Evolutionary conservation across 1,140 invertebrate species (phyloP).

Genomic region (Trachelipus rathkii): DNA sequence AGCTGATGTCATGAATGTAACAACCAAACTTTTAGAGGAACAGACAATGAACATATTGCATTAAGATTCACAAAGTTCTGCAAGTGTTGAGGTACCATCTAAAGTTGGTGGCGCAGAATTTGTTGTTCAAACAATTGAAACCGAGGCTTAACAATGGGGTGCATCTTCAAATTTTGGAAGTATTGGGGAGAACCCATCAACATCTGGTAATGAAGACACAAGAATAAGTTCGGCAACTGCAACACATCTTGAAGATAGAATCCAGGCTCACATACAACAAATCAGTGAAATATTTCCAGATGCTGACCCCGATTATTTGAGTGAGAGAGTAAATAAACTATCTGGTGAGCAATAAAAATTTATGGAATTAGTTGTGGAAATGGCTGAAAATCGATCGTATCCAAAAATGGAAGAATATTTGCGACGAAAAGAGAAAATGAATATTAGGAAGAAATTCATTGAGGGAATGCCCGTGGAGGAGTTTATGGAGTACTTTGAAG

Average conservation of each 20-base stretch:
- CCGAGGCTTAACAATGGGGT: neutral
- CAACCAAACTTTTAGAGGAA: neutral
- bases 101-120: neutral
- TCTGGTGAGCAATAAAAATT: slow-evolving; percentile 29
- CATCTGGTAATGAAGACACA: slow-evolving; percentile 18
- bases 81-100: neutral
- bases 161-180: neutral
- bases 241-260: slow-evolving; percentile 16
- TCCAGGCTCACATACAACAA: slow-evolving; percentile 49
- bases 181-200: slow-evolving; percentile 4
- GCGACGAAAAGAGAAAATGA: slow-evolving; percentile 41
- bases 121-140: slow-evolving; percentile 6
- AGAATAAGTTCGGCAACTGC: too few relatives aligned
- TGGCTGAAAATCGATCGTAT: slow-evolving; percentile 53
- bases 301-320: slow-evolving; percentile 57
- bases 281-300: slow-evolving; percentile 50
- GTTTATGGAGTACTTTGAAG: slow-evolving; percentile 58
- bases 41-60: neutral
- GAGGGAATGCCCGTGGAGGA: slow-evolving; percentile 50
- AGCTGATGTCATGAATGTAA: neutral
- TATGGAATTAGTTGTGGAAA: slow-evolving; percentile 26
- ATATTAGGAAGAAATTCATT: slow-evolving; percentile 46
- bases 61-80: neutral
- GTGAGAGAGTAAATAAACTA: slow-evolving; percentile 37
- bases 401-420: slow-evolving; percentile 56